A percentile compares a stretch with the other conserved stretches of the same genome.
Evolutionary conservation across 35 echinoderm and acorn worm genomes (phyloP).

Genomic region (Lytechinus pictus): DNA sequence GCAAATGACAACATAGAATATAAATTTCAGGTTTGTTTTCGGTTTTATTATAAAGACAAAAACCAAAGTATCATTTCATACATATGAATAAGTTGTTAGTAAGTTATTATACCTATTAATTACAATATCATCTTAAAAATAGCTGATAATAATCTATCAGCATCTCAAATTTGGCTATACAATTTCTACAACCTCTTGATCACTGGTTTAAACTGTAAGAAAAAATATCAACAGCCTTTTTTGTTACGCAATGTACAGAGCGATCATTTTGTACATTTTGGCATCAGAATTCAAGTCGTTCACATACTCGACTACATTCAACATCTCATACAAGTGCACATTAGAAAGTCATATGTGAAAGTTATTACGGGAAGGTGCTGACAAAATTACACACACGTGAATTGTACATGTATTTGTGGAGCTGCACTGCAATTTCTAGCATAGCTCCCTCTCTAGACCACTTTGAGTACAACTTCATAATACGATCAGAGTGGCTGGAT

Average conservation of each 20-base stretch:
- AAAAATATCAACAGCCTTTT: conserved; percentile 11
- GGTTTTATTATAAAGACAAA: conserved; percentile 15
- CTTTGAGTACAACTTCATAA: neutral
- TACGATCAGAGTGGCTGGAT: neutral
- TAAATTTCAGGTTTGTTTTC: neutral
- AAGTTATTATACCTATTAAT: conserved; percentile 21
- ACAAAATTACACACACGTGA: neutral
- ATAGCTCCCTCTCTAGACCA: neutral
- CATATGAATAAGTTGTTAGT: conserved; percentile 8
- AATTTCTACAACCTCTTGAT: neutral
- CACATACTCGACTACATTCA: neutral
- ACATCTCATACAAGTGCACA: neutral
- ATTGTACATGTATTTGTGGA: neutral
- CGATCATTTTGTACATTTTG: conserved; percentile 2
- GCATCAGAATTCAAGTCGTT: conserved; percentile 1
- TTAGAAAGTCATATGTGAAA: neutral
- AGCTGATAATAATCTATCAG: neutral
- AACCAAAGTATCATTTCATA: conserved; percentile 5
- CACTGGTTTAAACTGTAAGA: neutral
- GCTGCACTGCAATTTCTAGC: neutral
- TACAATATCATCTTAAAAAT: conserved; percentile 21
- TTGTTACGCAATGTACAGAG: neutral
- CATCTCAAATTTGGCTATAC: neutral
- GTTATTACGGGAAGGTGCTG: neutral
- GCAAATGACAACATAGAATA: neutral